Evolutionary conservation across 2,888 invertebrate species (phyloP).

Genomic region (Ganaspis brasiliensis): DNA sequence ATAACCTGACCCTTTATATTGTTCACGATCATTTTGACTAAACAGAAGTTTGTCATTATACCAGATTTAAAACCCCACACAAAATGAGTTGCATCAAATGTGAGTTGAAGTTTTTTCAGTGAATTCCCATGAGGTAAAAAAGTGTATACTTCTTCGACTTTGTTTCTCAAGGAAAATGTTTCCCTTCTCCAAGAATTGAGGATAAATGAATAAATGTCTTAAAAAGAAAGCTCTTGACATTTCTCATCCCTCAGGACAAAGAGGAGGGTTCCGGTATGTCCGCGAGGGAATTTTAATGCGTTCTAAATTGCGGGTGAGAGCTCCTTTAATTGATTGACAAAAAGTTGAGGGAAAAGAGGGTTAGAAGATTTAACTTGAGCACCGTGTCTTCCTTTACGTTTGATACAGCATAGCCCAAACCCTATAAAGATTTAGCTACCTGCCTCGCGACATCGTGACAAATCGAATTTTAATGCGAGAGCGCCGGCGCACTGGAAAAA

Average conservation of each 20-base stretch:
- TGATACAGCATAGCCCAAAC: slow-evolving; percentile 6
- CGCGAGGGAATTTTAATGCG: slow-evolving; percentile 50
- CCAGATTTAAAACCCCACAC: no score
- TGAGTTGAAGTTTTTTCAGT: no score
- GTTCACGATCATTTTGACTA: no score
- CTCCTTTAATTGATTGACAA: slow-evolving; percentile 56
- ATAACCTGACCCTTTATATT: no score
- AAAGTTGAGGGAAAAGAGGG: slow-evolving; percentile 33
- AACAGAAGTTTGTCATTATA: no score
- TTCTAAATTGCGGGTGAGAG: slow-evolving; percentile 54
- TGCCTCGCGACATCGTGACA: slow-evolving; percentile 40
- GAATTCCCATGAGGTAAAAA: no score
- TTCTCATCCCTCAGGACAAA: slow-evolving; percentile 16
- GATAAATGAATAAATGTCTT: no score
- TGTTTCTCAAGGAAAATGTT: not conserved
- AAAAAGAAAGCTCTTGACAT: not conserved
- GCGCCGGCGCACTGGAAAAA: slow-evolving; percentile 20
- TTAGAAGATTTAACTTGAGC: slow-evolving; percentile 26
- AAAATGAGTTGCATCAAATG: no score
- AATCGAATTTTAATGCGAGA: slow-evolving; percentile 42
- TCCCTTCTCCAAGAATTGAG: no score
- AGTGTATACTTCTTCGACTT: no score
- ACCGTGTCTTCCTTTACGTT: slow-evolving; percentile 18
- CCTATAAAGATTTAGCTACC: slow-evolving; percentile 10
- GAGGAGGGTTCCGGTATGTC: slow-evolving; percentile 28